These are phyloP conservation scores for Marmota monax DNA, from an alignment of 2,113 vertebrate species.

Conservation along the genomic window DNA sequence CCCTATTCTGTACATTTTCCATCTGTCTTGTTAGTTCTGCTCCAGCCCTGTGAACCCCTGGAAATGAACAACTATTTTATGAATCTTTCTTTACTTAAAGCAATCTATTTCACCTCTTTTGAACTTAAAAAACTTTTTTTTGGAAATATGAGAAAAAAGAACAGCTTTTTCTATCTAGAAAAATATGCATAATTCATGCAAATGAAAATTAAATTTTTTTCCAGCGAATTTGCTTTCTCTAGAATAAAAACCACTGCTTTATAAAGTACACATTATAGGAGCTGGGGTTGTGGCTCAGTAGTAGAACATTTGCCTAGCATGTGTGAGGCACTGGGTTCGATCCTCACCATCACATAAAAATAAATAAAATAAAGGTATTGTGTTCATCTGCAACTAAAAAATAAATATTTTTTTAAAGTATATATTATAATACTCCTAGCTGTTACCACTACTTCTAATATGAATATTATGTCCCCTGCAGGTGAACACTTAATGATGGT, in stretches of 20 bases:
- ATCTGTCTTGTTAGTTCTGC: neutral
- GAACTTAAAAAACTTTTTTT: neutral
- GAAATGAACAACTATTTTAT: neutral
- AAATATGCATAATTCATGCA: conserved; percentile 14
- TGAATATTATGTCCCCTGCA: neutral
- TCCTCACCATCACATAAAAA: no score
- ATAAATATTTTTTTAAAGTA: neutral
- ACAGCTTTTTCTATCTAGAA: neutral
- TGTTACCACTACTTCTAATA: neutral
- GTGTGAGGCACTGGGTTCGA: no score
- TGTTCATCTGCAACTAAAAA: no score
- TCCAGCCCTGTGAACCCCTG: neutral
- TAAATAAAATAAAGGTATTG: no score
- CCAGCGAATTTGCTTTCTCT: neutral
- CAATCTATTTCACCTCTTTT: neutral
- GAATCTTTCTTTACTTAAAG: conserved; percentile 15
- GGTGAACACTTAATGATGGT: neutral
- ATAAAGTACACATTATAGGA: no score
- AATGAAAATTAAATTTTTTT: neutral
- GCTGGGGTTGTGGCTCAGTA: no score
- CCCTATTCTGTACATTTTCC: neutral
- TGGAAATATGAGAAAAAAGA: neutral
- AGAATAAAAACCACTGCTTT: conserved; percentile 37
- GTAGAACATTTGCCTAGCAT: no score
- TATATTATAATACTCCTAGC: neutral